These are phyloP conservation scores for Lycocerus yunnanus DNA, from an alignment of 2,888 invertebrate species.

Conservation along the genomic window DNA sequence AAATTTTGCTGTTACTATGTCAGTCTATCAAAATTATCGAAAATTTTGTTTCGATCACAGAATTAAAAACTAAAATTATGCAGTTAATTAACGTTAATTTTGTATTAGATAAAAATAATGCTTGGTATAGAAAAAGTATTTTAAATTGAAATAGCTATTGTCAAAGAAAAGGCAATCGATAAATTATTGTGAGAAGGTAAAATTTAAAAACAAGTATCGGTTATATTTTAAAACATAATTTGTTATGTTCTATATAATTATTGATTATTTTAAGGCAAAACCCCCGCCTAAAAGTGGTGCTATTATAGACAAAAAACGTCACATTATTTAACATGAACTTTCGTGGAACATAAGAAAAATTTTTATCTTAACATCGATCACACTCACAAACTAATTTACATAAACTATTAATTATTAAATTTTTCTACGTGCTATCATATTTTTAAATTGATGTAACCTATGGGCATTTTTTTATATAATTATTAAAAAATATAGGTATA, in stretches of 20 bases:
- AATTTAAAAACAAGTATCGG: not conserved
- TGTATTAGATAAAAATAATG: not conserved
- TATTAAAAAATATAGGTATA: too few species aligned
- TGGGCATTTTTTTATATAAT: not conserved
- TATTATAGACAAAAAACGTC: conserved; percentile 20
- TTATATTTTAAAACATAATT: not conserved
- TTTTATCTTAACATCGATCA: conserved; percentile 23
- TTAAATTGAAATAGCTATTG: not conserved
- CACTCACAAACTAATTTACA: conserved; percentile 13
- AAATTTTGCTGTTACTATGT: not conserved
- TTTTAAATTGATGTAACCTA: not conserved
- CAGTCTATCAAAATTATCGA: not conserved
- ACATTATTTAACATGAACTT: conserved; percentile 10
- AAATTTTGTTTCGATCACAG: not conserved
- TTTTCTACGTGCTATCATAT: not conserved
- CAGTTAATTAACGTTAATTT: not conserved
- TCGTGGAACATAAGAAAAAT: conserved; percentile 11
- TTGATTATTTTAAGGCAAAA: conserved; percentile 13
- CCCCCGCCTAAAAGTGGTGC: conserved; percentile 17
- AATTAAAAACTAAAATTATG: not conserved
- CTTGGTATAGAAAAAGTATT: not conserved
- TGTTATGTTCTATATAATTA: conserved; percentile 18
- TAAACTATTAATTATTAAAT: conserved; percentile 20
- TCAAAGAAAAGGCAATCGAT: not conserved
- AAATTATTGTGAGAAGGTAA: conserved; percentile 4